Conservation (phyloP, 2,888 invertebrate species). For the Rhagonycha lutea region DNA sequence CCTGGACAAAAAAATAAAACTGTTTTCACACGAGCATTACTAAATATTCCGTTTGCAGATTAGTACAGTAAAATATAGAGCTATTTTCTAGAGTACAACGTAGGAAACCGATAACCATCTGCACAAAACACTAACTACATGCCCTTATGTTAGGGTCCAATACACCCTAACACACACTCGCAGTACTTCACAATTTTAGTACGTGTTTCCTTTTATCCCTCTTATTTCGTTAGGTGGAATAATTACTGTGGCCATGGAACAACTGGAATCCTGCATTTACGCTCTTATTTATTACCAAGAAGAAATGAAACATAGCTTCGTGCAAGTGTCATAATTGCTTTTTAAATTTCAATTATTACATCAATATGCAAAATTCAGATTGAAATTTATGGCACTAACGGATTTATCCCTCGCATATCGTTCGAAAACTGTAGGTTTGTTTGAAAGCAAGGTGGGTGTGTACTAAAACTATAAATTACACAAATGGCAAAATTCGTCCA, state of each 20-base stretch:
- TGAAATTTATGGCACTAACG: conserved; percentile 18
- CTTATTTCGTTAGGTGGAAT: conserved; percentile 35
- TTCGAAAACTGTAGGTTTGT: conserved; percentile 23
- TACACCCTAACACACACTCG: conserved; percentile 18
- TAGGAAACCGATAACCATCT: conserved; percentile 46
- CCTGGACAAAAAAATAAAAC: conserved; percentile 22
- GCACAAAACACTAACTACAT: conserved; percentile 33
- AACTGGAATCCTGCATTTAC: conserved; percentile 24
- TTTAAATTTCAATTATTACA: conserved; percentile 5
- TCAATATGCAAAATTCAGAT: conserved; percentile 19
- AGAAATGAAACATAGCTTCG: conserved; percentile 16
- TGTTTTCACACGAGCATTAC: conserved; percentile 30
- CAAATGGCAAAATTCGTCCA: conserved; percentile 49
- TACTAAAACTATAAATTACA: conserved; percentile 50
- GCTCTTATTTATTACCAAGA: conserved; percentile 9
- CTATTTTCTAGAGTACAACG: conserved; percentile 42
- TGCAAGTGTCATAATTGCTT: conserved; percentile 6
- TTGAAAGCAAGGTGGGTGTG: conserved; percentile 45
- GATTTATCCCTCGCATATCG: conserved; percentile 22
- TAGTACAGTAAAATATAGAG: conserved; percentile 47
- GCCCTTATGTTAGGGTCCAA: conserved; percentile 34
- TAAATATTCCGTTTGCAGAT: conserved; percentile 39
- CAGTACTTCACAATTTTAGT: conserved; percentile 25
- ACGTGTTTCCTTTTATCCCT: conserved; percentile 33
- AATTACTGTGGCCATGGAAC: conserved; percentile 49